Percentiles rank a stretch among this genome's conserved stretches.
Evolutionary conservation across 2,797 vertebrate genomes (phyloP).

Genomic region (Monodelphis domestica): DNA sequence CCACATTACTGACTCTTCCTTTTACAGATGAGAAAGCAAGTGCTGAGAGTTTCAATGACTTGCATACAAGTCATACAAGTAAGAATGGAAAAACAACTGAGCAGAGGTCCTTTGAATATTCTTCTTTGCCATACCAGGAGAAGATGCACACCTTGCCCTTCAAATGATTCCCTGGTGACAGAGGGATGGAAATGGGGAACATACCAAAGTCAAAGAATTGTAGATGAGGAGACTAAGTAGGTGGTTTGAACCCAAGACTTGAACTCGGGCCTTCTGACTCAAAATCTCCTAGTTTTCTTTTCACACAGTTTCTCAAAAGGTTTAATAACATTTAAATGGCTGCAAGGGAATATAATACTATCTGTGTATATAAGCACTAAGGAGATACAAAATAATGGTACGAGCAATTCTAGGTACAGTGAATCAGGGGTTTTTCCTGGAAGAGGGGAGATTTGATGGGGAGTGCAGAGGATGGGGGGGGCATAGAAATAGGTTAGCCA

Average conservation of each 20-base stretch:
- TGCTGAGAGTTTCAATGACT: not conserved
- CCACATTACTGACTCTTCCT: not conserved
- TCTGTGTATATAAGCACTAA: not conserved
- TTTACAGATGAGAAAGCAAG: not conserved
- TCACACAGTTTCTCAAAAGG: not conserved
- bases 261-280: not conserved
- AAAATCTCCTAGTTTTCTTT: not conserved
- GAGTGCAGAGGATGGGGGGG: no score
- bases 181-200: not conserved
- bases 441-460: not conserved
- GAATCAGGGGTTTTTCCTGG: not conserved
- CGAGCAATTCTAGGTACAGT: not conserved
- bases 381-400: not conserved
- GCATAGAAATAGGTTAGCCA: not conserved
- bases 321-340: not conserved
- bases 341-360: not conserved
- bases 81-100: not conserved
- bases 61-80: not conserved
- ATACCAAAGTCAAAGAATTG: not conserved
- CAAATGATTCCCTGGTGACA: not conserved
- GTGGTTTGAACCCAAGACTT: not conserved
- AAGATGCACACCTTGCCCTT: no score
- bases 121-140: not conserved
- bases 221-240: not conserved
- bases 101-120: not conserved